These are phyloP conservation scores for Yponomeuta malinellus DNA, from an alignment of 2,888 invertebrate species.

Conservation along the genomic window DNA sequence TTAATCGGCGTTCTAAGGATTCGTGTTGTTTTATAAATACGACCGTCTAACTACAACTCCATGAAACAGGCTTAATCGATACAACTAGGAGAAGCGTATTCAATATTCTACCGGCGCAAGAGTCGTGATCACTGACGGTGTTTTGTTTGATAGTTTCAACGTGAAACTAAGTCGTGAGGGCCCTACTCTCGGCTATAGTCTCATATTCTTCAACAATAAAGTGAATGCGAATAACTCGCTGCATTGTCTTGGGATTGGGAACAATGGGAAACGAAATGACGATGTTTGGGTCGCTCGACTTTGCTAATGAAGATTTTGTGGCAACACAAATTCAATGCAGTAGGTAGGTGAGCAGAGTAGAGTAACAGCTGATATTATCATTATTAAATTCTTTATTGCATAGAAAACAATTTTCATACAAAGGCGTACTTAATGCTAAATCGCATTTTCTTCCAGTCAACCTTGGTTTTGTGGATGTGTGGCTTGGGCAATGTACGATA, in stretches of 20 bases:
- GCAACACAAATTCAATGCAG: not conserved
- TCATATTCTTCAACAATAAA: not conserved
- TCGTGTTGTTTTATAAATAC: too few species aligned
- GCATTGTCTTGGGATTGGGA: not conserved
- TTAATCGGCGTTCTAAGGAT: too few species aligned
- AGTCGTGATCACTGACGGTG: constrained; percentile 5
- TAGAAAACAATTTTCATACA: too few species aligned
- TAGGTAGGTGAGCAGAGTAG: not conserved
- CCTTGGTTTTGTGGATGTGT: too few species aligned
- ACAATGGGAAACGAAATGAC: not conserved
- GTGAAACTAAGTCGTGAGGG: constrained; percentile 2
- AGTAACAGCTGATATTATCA: not conserved
- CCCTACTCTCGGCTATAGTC: not conserved
- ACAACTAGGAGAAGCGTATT: not conserved
- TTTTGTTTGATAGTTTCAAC: constrained; percentile 5
- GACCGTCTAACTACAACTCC: not conserved
- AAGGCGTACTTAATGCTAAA: too few species aligned
- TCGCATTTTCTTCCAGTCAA: too few species aligned
- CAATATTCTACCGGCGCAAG: constrained; percentile 8
- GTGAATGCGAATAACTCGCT: not conserved
- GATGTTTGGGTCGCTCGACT: not conserved
- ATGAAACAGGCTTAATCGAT: not conserved
- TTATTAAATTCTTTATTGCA: too few species aligned
- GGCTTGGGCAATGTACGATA: too few species aligned
- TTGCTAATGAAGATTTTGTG: not conserved